Evolutionary conservation across 1,140 invertebrate genomes (phyloP), one percentile per base, ranked within the genome.

Genomic region (Leptestheria dahalacensis): DNA sequence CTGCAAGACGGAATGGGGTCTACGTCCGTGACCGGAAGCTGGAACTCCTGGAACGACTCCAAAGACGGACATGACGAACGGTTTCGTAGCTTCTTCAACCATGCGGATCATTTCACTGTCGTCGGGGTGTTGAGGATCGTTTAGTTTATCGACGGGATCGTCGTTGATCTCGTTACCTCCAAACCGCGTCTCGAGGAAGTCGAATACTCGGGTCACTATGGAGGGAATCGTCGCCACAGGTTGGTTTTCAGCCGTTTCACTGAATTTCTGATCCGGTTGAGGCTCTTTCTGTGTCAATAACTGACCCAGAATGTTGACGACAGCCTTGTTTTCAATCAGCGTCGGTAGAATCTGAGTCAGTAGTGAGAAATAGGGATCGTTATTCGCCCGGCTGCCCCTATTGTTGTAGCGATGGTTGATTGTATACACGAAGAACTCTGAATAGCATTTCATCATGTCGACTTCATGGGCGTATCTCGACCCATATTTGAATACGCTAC

Each of bases 41-140:
- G 49, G 58, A 28, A 41, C 58, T 3, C 58, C 58, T 12, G 58
- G 58, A 10, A 60, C 58, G 15, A 60, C 58, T 1, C 58, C 58
- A 23, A 60, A 51, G 12, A 60, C 24, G 1, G 58, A 60, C 21
- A 60, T 26, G 26, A 60, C 25, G 23, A 60, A 48, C 1, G 58
- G 58, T 28, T 50, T 53, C 2, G 23, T 52, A 9, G 51, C 48
- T 26, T 52, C 47, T 41, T 60, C 58, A 21, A 60, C 52, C 29
- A 33, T 52, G 25, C 52, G 25, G 21, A 49, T 49, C 20, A 60
- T 41, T 41, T 41, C 21, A 23, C 41, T 52, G 6, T 49, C 46
- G 15, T 47, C 29, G 23, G 23, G 21, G 10, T 59, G 48, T 33
- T 20, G 28, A 3, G 49, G 48, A 20, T 50, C 58, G 12, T 29